A percentile compares a stretch with the other conserved stretches of the same genome.
These are phyloP conservation scores for Dorcus parallelipipedus DNA, from an alignment of 2,888 invertebrate genomes.

Conservation along the genomic window DNA sequence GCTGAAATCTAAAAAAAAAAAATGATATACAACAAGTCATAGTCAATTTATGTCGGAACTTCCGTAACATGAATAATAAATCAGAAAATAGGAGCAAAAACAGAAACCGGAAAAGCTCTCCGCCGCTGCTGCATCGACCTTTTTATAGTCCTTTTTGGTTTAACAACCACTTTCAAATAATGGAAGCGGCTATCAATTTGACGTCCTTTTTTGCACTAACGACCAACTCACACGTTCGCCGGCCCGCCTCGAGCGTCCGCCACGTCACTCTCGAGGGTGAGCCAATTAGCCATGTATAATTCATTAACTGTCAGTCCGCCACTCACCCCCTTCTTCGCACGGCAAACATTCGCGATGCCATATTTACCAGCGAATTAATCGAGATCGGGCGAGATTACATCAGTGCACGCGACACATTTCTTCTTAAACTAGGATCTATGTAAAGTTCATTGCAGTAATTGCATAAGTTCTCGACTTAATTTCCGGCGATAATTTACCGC, in stretches of 20 bases:
- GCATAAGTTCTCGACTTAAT: too few relatives aligned
- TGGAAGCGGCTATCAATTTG: constrained; percentile 44
- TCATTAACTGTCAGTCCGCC: constrained; percentile 28
- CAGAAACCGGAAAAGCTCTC: constrained; percentile 31
- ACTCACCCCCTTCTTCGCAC: neutral
- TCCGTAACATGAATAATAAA: constrained; percentile 17
- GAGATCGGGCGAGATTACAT: too few relatives aligned
- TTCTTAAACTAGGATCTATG: too few relatives aligned
- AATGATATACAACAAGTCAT: constrained; percentile 11
- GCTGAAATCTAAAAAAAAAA: neutral
- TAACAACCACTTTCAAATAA: constrained; percentile 44
- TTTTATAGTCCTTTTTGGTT: constrained; percentile 36
- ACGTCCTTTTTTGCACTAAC: constrained; percentile 37
- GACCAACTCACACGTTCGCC: constrained; percentile 25
- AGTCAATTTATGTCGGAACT: constrained; percentile 16
- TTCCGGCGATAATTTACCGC: too few relatives aligned
- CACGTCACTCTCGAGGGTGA: constrained; percentile 14
- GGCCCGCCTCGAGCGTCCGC: constrained; percentile 6
- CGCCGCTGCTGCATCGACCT: constrained; percentile 25
- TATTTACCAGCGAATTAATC: too few relatives aligned
- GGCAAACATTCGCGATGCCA: constrained; percentile 1
- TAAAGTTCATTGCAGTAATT: too few relatives aligned
- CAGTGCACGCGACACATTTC: too few relatives aligned
- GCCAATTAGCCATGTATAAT: constrained; percentile 37
- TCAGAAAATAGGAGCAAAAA: constrained; percentile 21